Percentiles rank a stretch among this genome's conserved stretches.
Conservation (phyloP, 1,140 invertebrate species). For the Panagrolaimus sp. region DNA sequence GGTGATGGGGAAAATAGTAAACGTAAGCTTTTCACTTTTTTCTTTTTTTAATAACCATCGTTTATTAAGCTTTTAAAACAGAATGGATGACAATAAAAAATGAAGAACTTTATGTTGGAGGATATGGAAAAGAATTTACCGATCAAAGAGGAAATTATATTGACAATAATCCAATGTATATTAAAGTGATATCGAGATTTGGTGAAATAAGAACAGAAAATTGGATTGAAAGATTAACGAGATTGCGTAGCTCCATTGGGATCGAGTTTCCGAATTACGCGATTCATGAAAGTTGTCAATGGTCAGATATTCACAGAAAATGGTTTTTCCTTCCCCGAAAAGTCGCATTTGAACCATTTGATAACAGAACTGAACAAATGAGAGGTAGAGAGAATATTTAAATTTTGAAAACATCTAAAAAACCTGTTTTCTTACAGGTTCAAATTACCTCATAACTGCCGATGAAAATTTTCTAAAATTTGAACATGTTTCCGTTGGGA, state of each 20-base stretch:
- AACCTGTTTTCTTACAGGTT: constrained; percentile 76
- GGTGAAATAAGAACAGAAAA: constrained; percentile 76
- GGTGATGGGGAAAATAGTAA: constrained; percentile 29
- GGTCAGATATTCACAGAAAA: constrained; percentile 74
- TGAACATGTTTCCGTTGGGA: constrained; percentile 64
- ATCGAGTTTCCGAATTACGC: constrained; percentile 79
- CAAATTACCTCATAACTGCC: constrained; percentile 79
- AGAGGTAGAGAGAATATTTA: constrained; percentile 46
- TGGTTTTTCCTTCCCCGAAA: constrained; percentile 89
- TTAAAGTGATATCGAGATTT: constrained; percentile 75
- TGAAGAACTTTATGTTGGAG: constrained; percentile 80
- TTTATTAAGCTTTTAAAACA: constrained; percentile 75
- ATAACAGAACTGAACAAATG: constrained; percentile 74
- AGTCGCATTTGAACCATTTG: constrained; percentile 71
- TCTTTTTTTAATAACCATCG: constrained; percentile 78
- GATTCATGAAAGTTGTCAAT: constrained; percentile 87
- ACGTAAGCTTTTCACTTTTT: constrained; percentile 67
- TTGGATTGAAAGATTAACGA: constrained; percentile 71
- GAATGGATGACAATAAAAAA: constrained; percentile 96
- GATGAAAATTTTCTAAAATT: constrained; percentile 75
- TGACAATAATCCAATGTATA: constrained; percentile 86
- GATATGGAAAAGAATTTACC: constrained; percentile 92
- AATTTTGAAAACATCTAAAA: not conserved
- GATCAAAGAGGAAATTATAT: constrained; percentile 70
- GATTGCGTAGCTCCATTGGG: constrained; percentile 65